A percentile compares a stretch with the other conserved stretches of the same genome.
phyloP scores from a whole-genome alignment of 2,797 vertebrate genomes.

The Periophthalmus magnuspinnatus region DNA sequence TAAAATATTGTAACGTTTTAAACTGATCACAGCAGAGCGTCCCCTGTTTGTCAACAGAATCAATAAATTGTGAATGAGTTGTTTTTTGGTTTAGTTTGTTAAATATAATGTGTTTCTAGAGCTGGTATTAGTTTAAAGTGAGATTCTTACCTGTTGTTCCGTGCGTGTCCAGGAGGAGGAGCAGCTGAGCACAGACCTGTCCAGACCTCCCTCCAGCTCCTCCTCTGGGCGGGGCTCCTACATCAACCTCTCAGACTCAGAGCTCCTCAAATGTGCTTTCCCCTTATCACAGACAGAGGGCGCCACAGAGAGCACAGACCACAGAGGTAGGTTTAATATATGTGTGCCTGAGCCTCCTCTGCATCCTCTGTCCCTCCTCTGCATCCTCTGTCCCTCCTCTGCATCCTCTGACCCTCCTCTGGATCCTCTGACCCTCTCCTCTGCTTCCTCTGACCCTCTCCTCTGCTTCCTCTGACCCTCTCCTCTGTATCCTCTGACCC shows the following conservation, averaged over 20 bases:
- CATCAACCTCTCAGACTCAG: conserved; percentile 68
- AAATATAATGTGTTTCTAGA: too few relatives aligned
- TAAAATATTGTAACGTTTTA: too few relatives aligned
- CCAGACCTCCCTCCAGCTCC: conserved; percentile 39
- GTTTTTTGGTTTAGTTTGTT: too few relatives aligned
- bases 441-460: too few relatives aligned
- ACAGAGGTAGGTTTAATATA: conserved; percentile 42
- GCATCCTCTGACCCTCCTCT: too few relatives aligned
- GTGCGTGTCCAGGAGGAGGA: conserved; percentile 58
- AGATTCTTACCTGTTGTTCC: background rate
- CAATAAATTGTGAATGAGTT: too few relatives aligned
- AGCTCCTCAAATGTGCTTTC: conserved; percentile 72
- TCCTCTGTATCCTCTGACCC: too few relatives aligned
- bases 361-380: background rate
- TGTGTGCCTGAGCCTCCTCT: background rate
- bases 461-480: too few relatives aligned
- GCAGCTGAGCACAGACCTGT: conserved; percentile 45
- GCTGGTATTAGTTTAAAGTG: too few relatives aligned
- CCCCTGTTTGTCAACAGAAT: too few relatives aligned
- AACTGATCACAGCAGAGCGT: too few relatives aligned
- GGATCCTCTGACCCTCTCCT: background rate
- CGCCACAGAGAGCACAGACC: conserved; percentile 59
- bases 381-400: too few relatives aligned
- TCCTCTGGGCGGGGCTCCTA: conserved; percentile 43
- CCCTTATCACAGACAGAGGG: conserved; percentile 64